A percentile compares a stretch with the other conserved stretches of the same genome.
Conservation (phyloP, 2,888 invertebrate species). For the Eustalomyia histrio region DNA sequence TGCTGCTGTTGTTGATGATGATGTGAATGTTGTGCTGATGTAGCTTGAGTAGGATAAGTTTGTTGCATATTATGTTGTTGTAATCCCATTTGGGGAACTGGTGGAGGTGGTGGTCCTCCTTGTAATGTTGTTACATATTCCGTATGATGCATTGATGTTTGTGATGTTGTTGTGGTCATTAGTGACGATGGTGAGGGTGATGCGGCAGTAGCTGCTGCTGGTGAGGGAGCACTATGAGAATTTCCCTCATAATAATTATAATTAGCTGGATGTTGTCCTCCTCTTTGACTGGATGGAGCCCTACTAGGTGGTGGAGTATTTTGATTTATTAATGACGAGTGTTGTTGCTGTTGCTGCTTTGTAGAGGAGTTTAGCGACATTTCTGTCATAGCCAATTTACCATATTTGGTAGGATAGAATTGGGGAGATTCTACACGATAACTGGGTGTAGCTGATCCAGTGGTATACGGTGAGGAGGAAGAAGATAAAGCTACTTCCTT, state of each 20-base stretch:
- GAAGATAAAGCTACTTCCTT: constrained; percentile 63
- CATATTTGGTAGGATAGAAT: constrained; percentile 72
- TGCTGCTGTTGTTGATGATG: constrained; percentile 15
- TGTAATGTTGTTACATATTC: constrained; percentile 44
- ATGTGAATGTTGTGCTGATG: constrained; percentile 35
- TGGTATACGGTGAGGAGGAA: constrained; percentile 66
- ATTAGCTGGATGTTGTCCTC: constrained; percentile 56
- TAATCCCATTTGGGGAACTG: constrained; percentile 1
- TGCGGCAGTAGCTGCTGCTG: constrained; percentile 71
- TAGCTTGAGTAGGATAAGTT: constrained; percentile 51
- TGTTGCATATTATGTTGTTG: constrained; percentile 39
- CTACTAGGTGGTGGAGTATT: constrained; percentile 67
- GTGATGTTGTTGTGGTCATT: constrained; percentile 61
- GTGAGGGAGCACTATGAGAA: constrained; percentile 68
- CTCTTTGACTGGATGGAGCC: constrained; percentile 52
- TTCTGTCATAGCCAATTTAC: constrained; percentile 68
- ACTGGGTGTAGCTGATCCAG: constrained; percentile 53
- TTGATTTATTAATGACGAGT: constrained; percentile 60
- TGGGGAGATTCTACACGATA: constrained; percentile 63
- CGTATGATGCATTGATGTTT: constrained; percentile 63
- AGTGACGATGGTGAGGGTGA: constrained; percentile 70
- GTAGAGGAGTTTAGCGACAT: constrained; percentile 31
- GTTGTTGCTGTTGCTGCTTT: constrained; percentile 8
- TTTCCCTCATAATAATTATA: constrained; percentile 65
- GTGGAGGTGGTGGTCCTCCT: constrained; percentile 17